Base-by-base conservation (phyloP, 2,113 vertebrate species). In the Alethe diademata region DNA sequence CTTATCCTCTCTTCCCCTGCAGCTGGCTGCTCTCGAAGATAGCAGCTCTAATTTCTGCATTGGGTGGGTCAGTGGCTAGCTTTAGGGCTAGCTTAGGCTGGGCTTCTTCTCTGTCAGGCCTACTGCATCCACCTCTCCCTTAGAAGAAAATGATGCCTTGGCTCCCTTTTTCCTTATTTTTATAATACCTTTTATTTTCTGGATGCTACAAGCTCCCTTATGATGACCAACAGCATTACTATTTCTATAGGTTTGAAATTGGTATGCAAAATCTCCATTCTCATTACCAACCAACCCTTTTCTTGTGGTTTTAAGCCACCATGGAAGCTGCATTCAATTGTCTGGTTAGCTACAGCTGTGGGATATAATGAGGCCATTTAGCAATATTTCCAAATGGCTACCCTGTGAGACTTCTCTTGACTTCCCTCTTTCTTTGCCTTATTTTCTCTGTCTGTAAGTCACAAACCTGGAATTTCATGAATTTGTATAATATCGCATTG, bases 401-500 rank as follows among this genome's bases (percentile, higher is more conserved):
- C 6, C 7, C n/a, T 22, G 4, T 4, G 11, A 15, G 47, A 18
- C 7, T 71, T 84, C 60, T 47, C 36, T 71, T 12, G 1, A 20
- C 12, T 91, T 88, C 24, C 42, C 5, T 80, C n/a, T 78, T 14
- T 42, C 10, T 54, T 40, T 38, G 11, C 47, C 43, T 69, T 57
- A 57, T 56, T 92, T 75, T 62, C 17, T 66, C 31, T 82, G 23
- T 51, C 36, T 61, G 8, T 45, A 79, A 42, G 20, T 45, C 29
- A 69, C 28, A 53, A 81, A 51, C 5, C 6, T 61, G 45, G 78
- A 91, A 85, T 80, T 71, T 85, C 17, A 42, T 22, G 10, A 35
- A 31, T 48, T 66, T 50, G 3, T 66, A 22, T 11, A 22, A 4
- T 50, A 24, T 12, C 0, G 0, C 1, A 0, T 26, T 40, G 29